phyloP scores from a whole-genome alignment of 2,113 vertebrate genomes.

The Aegotheles bennettii region DNA sequence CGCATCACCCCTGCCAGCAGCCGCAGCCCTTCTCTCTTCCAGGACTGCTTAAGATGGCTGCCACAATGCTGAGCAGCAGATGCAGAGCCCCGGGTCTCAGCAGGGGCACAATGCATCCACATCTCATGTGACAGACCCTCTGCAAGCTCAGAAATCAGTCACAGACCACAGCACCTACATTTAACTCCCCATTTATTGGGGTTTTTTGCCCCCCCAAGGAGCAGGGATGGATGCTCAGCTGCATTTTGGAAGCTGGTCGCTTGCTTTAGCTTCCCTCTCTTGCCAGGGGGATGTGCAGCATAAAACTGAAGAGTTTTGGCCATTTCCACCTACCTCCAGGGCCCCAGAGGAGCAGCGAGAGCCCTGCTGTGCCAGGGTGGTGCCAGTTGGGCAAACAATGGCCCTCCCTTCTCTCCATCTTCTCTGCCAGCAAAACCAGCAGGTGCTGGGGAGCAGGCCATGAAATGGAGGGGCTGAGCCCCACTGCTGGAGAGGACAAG shows the following conservation, averaged over 20 bases:
- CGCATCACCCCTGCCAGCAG: not conserved
- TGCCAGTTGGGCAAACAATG: not conserved
- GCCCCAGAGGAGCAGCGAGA: fast-evolving
- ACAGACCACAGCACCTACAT: not conserved
- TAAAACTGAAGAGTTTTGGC: fast-evolving
- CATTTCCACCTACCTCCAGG: not conserved
- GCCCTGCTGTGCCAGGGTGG: not conserved
- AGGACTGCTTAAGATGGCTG: constrained; percentile 19
- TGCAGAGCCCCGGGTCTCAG: not conserved
- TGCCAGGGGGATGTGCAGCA: fast-evolving
- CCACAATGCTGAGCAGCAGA: not conserved
- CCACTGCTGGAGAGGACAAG: too few species aligned
- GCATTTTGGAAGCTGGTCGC: fast-evolving
- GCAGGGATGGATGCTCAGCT: fast-evolving
- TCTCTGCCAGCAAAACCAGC: not conserved
- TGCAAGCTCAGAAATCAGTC: not conserved
- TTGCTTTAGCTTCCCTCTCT: fast-evolving
- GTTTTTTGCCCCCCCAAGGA: fast-evolving
- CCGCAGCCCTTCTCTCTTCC: not conserved
- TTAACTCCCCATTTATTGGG: not conserved
- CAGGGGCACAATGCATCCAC: not conserved
- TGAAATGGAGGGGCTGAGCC: not conserved
- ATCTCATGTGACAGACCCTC: fast-evolving
- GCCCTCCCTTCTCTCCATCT: not conserved
- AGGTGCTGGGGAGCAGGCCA: not conserved